Conservation (phyloP, 2,113 vertebrate species). For the Ovis aries region DNA sequence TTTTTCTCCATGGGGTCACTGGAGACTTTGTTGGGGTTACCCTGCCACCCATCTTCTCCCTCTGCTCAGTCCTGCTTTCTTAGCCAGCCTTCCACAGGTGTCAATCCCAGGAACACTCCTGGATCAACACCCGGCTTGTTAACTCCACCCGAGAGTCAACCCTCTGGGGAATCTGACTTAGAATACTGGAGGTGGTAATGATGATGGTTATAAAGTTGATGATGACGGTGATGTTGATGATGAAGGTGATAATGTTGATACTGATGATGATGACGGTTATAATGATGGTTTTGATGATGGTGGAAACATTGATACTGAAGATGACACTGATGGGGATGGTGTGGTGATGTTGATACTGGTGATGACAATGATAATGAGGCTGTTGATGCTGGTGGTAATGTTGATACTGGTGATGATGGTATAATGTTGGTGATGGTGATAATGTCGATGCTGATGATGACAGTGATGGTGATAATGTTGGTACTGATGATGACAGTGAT, state of each 20-base stretch:
- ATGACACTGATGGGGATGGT: no score
- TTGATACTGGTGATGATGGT: background rate
- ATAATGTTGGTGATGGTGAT: background rate
- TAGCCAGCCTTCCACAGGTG: background rate
- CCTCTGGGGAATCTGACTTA: background rate
- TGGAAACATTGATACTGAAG: background rate
- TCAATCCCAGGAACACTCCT: no score
- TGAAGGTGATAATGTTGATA: no score
- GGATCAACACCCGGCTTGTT: background rate
- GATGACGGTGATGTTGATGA: background rate
- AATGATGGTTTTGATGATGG: no score
- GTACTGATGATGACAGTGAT: background rate
- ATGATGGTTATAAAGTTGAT: rapidly evolving
- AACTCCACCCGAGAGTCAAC: background rate
- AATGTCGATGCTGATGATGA: no score
- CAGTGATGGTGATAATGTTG: no score
- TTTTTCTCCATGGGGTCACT: background rate
- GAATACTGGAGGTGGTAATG: background rate
- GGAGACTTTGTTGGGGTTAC: background rate
- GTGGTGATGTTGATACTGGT: background rate
- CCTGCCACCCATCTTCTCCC: background rate
- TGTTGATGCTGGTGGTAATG: background rate
- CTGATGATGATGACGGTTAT: background rate
- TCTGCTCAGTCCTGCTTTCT: background rate
- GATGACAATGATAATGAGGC: background rate